Conservation (phyloP, 2,797 vertebrate species). For the Argyrosomus regius region DNA sequence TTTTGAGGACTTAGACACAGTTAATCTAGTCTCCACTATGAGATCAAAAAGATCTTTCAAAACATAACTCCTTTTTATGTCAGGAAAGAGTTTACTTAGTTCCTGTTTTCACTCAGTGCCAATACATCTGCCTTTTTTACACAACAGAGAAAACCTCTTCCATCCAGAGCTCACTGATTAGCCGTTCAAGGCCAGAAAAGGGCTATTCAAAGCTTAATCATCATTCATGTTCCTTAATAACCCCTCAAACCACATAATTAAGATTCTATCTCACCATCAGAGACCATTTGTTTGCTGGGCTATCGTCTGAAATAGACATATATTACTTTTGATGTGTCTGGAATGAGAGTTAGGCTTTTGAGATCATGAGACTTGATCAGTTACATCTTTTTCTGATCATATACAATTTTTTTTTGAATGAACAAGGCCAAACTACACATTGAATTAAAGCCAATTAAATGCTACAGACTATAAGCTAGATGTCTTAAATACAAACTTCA, state of each 20-base stretch:
- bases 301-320: slow-evolving; percentile 14
- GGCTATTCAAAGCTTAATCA: background rate
- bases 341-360: background rate
- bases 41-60: background rate
- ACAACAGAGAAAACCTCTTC: slow-evolving; percentile 18
- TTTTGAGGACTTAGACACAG: background rate
- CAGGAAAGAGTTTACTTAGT: background rate
- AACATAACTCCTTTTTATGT: background rate
- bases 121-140: background rate
- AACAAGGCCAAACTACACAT: background rate
- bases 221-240: slow-evolving; percentile 24
- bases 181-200: slow-evolving; percentile 13
- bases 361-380: background rate
- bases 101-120: background rate
- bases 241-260: slow-evolving; percentile 12
- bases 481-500: background rate
- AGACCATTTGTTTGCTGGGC: slow-evolving; percentile 24
- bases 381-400: background rate
- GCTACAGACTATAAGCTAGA: background rate
- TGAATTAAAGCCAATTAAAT: background rate
- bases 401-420: background rate
- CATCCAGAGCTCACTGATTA: slow-evolving; percentile 8
- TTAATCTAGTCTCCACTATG: background rate
- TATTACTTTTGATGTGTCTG: background rate
- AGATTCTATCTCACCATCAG: slow-evolving; percentile 6